phyloP scores from a whole-genome alignment of 2,797 vertebrate genomes.

The Lacerta bilineata region DNA sequence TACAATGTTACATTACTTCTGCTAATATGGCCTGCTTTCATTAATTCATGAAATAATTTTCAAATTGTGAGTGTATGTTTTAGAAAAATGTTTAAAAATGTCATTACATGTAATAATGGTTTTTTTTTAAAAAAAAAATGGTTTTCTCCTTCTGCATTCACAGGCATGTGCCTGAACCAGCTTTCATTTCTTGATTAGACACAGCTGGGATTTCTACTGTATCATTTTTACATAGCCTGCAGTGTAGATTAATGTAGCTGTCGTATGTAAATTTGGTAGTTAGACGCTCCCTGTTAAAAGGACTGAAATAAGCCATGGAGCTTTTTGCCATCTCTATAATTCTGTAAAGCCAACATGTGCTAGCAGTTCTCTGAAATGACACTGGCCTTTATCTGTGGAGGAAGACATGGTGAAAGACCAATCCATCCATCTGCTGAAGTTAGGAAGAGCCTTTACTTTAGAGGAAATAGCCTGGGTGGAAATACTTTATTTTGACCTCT shows the following conservation, averaged over 20 bases:
- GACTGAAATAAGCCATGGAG: neutral
- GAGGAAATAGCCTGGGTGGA: neutral
- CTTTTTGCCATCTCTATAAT: neutral
- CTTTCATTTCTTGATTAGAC: neutral
- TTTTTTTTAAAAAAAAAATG: neutral
- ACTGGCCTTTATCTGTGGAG: neutral
- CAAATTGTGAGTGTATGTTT: too few species aligned
- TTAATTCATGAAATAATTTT: constrained; percentile 2
- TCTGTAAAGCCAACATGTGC: neutral
- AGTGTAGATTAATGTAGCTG: neutral
- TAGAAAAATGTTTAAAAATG: neutral
- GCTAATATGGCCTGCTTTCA: neutral
- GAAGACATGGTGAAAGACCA: neutral
- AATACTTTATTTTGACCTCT: neutral
- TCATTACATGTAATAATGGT: neutral
- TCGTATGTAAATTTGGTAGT: neutral
- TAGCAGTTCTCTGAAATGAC: neutral
- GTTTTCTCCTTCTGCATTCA: neutral
- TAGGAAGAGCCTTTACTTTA: neutral
- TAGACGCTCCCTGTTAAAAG: neutral
- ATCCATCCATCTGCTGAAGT: neutral
- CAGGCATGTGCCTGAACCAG: neutral
- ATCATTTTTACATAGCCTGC: neutral
- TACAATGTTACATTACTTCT: constrained; percentile 25
- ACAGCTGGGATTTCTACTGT: neutral